phyloP scores from a whole-genome alignment of 2,888 invertebrate species.

The Brassicogethes aeneus region DNA sequence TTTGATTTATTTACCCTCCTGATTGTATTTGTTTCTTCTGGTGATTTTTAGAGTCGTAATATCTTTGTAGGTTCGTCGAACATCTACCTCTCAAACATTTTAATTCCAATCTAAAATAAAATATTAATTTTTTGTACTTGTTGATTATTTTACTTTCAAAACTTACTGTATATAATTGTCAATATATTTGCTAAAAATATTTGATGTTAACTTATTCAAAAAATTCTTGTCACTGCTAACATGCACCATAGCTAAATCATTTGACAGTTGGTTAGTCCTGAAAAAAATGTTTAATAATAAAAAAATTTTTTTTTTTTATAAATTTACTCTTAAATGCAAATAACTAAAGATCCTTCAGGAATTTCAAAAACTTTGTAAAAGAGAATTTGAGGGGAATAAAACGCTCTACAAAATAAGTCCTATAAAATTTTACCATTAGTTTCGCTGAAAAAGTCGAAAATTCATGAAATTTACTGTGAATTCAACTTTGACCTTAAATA shows the following conservation, averaged over 20 bases:
- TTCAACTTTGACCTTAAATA: too few relatives aligned
- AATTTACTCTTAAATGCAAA: too few relatives aligned
- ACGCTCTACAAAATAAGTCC: too few relatives aligned
- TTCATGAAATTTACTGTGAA: too few relatives aligned
- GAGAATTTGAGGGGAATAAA: too few relatives aligned
- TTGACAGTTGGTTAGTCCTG: constrained; percentile 67
- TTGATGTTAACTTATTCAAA: constrained; percentile 66
- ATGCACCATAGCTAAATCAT: constrained; percentile 63
- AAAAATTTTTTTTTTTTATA: too few relatives aligned
- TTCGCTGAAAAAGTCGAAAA: too few relatives aligned
- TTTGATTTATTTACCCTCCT: constrained; percentile 54
- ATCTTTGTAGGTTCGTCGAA: constrained; percentile 64
- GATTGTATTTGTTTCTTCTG: constrained; percentile 88
- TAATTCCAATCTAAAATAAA: constrained; percentile 52
- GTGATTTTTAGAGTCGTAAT: constrained; percentile 89
- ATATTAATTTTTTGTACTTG: constrained; percentile 2
- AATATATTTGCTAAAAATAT: constrained; percentile 72
- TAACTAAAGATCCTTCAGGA: too few relatives aligned
- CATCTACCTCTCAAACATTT: constrained; percentile 72
- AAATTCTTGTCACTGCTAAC: constrained; percentile 72
- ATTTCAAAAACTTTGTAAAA: too few relatives aligned
- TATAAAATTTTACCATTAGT: too few relatives aligned
- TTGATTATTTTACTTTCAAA: background rate
- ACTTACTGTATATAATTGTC: constrained; percentile 65
- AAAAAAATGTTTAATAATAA: constrained; percentile 23